Evolutionary conservation across 2,888 invertebrate species (phyloP).

Genomic region (Polymixis flavicincta): DNA sequence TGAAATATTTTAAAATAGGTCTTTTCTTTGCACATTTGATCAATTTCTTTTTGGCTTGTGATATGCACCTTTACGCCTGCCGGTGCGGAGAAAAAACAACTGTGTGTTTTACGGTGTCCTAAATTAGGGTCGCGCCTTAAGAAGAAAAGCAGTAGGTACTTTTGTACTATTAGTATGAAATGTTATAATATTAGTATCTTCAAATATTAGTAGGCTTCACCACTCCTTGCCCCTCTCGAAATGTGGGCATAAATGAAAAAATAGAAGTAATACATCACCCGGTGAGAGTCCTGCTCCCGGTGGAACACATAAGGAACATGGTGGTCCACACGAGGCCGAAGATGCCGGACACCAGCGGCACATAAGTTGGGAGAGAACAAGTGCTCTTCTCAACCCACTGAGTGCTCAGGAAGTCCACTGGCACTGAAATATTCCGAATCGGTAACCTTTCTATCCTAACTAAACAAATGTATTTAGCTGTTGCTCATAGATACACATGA

Average conservation of each 20-base stretch:
- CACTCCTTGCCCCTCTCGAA: not conserved
- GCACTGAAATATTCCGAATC: constrained; percentile 68
- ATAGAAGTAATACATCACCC: constrained; percentile 75
- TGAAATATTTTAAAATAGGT: no score
- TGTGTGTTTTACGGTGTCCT: no score
- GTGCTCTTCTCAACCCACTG: constrained; percentile 85
- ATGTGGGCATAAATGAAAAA: not conserved
- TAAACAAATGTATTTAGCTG: not conserved
- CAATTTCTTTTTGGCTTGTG: no score
- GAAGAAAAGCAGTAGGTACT: no score
- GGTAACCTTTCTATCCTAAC: not conserved
- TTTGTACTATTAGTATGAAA: no score
- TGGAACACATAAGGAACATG: constrained; percentile 89
- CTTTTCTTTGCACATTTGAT: no score
- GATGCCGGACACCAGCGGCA: constrained; percentile 86
- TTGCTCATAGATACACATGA: not conserved
- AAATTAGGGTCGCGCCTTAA: no score
- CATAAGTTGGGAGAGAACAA: constrained; percentile 85
- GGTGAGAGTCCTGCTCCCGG: constrained; percentile 85
- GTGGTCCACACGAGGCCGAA: constrained; percentile 88
- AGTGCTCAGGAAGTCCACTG: constrained; percentile 84
- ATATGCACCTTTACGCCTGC: no score
- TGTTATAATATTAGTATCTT: no score
- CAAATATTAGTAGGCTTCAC: no score
- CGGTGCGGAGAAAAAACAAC: no score